phyloP scores from a whole-genome alignment of 2,113 vertebrate genomes.

The Clarias magur region DNA sequence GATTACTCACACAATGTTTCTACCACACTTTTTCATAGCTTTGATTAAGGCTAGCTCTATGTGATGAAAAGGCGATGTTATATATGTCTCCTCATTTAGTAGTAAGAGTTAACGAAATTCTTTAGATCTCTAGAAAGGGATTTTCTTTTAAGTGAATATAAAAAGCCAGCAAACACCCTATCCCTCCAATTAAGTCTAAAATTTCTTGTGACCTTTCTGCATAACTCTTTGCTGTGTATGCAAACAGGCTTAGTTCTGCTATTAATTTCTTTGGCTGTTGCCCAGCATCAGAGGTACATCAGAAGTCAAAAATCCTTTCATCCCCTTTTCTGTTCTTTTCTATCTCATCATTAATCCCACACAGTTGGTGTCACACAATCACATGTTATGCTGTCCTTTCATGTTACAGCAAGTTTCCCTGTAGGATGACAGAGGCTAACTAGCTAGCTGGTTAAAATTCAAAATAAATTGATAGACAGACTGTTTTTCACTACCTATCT shows the following conservation, averaged over 20 bases:
- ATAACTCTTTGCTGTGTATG: background rate
- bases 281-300: conserved; percentile 33
- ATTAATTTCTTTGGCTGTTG: background rate
- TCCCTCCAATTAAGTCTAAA: conserved; percentile 6
- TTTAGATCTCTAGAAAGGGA: conserved; percentile 12
- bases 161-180: background rate
- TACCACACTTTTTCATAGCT: background rate
- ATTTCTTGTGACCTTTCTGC: background rate
- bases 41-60: conserved; percentile 14
- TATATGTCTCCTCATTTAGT: background rate
- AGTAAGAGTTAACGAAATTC: background rate
- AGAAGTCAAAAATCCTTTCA: conserved; percentile 26
- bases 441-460: background rate
- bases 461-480: too few relatives aligned
- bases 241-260: conserved; percentile 2
- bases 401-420: background rate
- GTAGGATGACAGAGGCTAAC: background rate
- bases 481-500: background rate
- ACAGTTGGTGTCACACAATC: conserved; percentile 10
- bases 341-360: conserved; percentile 30
- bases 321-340: conserved; percentile 21
- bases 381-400: conserved; percentile 19
- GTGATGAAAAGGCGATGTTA: conserved; percentile 27
- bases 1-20: background rate
- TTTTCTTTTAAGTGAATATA: conserved; percentile 16